phyloP scores from a whole-genome alignment of 2,113 vertebrate genomes.

The Hylia prasina region DNA sequence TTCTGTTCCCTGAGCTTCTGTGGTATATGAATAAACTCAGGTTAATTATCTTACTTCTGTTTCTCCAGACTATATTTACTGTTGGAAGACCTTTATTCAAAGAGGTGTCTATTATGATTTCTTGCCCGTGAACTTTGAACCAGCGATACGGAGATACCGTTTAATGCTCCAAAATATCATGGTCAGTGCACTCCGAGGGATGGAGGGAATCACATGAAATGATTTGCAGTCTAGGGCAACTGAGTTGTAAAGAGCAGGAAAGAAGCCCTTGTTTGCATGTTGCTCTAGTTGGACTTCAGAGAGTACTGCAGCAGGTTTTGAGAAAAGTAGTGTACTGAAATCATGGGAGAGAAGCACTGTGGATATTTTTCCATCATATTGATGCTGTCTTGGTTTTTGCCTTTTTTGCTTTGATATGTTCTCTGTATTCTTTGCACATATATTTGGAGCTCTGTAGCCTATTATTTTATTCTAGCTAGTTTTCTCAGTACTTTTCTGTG shows the following conservation, averaged over 20 bases:
- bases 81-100: conserved; percentile 16
- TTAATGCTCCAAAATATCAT: not conserved
- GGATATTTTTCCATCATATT: not conserved
- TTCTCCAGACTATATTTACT: conserved; percentile 2
- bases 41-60: not conserved
- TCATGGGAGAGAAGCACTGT: not conserved
- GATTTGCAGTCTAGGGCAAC: not conserved
- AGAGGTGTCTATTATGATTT: not conserved
- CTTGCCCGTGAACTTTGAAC: rapidly evolving
- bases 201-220: not conserved
- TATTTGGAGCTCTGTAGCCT: not conserved
- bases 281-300: not conserved
- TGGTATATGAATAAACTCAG: not conserved
- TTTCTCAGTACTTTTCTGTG: not conserved
- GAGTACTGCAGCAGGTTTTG: not conserved
- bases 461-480: not conserved
- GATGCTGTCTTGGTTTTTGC: not conserved
- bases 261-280: not conserved
- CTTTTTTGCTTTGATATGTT: not conserved
- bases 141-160: not conserved
- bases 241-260: not conserved
- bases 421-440: rapidly evolving
- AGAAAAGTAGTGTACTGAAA: not conserved
- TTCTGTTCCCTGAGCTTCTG: not conserved
- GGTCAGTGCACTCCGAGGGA: conserved; percentile 28